phyloP scores from a whole-genome alignment of 2,888 invertebrate species.

The Leucania comma region DNA sequence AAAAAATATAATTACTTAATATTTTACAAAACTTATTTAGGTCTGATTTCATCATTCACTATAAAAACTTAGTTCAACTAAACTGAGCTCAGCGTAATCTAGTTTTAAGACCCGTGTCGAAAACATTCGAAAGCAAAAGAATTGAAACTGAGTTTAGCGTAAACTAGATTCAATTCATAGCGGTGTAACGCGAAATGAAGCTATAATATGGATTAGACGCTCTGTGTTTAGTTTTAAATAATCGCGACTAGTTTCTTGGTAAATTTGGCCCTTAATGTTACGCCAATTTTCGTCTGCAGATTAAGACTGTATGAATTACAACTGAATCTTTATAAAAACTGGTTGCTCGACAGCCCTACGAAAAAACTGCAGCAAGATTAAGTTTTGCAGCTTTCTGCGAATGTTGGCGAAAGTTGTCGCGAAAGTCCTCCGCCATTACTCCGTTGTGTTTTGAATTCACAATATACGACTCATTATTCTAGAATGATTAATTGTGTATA shows the following conservation, averaged over 20 bases:
- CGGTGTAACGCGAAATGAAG: too few species aligned
- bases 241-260: too few species aligned
- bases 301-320: neutral
- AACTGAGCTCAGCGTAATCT: too few species aligned
- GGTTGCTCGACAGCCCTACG: constrained; percentile 11
- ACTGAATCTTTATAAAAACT: neutral
- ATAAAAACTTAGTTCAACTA: too few species aligned
- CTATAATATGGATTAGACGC: too few species aligned
- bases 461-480: constrained; percentile 52
- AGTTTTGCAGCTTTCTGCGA: constrained; percentile 41
- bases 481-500: constrained; percentile 54
- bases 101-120: too few species aligned
- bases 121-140: too few species aligned
- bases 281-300: neutral
- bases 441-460: constrained; percentile 52
- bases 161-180: too few species aligned
- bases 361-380: constrained; percentile 35
- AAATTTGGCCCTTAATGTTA: too few species aligned
- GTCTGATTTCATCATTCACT: too few species aligned
- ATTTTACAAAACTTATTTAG: neutral
- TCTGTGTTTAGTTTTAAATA: too few species aligned
- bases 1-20: neutral
- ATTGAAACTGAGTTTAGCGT: too few species aligned
- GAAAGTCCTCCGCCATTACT: constrained; percentile 46
- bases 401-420: constrained; percentile 53